Base-by-base conservation (phyloP, 2,113 vertebrate genomes). In the Malurus melanocephalus region DNA sequence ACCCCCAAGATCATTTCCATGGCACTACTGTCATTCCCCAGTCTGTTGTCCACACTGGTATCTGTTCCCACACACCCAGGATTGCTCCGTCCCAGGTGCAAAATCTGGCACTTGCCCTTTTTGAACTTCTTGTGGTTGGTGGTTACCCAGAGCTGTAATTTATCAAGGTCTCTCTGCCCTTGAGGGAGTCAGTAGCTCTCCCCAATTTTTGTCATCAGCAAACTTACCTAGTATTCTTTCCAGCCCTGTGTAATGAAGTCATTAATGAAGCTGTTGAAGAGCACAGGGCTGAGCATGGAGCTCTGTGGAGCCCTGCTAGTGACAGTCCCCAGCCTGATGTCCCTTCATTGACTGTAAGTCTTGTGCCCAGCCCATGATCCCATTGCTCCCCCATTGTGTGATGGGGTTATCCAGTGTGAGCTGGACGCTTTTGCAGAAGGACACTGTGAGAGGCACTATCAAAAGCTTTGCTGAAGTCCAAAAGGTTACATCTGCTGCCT, bases 151-250 rank as follows among this genome's bases (percentile, higher is more conserved):
- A 5, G 20, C 27, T 59, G 27, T 32, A 8, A 59, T 57, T 65
- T 38, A 2, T 24, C 0, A 0, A 38, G 10, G 6, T 71, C 11
- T 66, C 35, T n/a, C 76, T 59, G 45, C 8, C 16, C 13, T 7
- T 5, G 13, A 66, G 27, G 27, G 8, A 66, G 10, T 43, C 4
- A 9, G 2, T 10, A 65, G 38, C 51, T 66, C 10, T 27, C 5
- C 18, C 45, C 8, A 59, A 3, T n/a, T 87, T 28, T 7, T 16
- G 27, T 72, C 12, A 16, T 32, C 10, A 35, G 22, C 38, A 80
- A 38, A 65, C 27, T 8, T 80, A 10, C 14, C 6, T 38, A 13
- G 5, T 6, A 45, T 38, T 16, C 17, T 26, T 64, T 48, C 5
- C 2, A 57, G 32, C 57, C 32, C 59, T 72, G 27, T 8, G 27